Percentiles rank a stretch among this genome's conserved stretches.
Conservation (phyloP, 2,113 vertebrate species). For the Dicerorhinus sumatrensis region DNA sequence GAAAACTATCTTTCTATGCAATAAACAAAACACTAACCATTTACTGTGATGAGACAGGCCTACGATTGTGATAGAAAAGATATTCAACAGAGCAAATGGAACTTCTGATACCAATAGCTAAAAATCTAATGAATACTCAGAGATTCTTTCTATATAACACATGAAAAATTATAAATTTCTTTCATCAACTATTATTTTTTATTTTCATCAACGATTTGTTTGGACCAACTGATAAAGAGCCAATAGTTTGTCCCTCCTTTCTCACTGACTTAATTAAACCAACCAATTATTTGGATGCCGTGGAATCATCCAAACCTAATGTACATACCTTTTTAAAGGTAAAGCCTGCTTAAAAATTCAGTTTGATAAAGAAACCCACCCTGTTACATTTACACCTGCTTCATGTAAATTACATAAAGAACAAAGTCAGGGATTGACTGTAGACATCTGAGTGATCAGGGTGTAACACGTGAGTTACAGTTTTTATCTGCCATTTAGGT, state of each 20-base stretch:
- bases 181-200: neutral
- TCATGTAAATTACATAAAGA: constrained; percentile 34
- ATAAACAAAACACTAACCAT: neutral
- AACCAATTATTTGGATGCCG: neutral
- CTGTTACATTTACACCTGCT: neutral
- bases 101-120: neutral
- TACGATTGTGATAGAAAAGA: neutral
- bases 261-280: neutral
- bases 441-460: neutral
- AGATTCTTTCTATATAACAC: neutral
- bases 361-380: neutral
- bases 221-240: neutral
- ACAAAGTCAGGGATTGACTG: neutral
- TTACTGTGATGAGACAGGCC: neutral
- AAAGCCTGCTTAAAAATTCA: neutral
- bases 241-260: neutral
- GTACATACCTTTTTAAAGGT: neutral
- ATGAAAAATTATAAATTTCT: neutral
- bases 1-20: neutral
- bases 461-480: neutral
- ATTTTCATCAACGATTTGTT: neutral
- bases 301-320: neutral
- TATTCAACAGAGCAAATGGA: neutral
- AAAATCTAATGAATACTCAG: neutral
- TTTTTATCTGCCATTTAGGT: constrained; percentile 15